phyloP scores from a whole-genome alignment of 1,140 invertebrate genomes.

The Rhynchophorus ferrugineus region DNA sequence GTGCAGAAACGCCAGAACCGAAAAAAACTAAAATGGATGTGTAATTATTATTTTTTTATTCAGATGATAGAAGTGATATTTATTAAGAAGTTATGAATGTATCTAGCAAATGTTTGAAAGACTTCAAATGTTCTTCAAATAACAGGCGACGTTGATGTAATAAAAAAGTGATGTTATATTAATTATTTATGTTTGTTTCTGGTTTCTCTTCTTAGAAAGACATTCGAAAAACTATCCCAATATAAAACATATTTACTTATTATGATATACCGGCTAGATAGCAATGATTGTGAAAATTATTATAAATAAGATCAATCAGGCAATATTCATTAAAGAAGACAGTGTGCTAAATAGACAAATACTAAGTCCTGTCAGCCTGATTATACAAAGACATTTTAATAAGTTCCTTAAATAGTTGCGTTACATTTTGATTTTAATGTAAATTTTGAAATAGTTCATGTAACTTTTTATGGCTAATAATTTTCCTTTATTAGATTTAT shows the following conservation, averaged over 20 bases:
- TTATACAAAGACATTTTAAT: no score
- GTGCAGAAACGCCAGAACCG: constrained; percentile 8
- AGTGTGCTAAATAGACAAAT: no score
- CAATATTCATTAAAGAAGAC: no score
- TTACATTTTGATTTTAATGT: no score
- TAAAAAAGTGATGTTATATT: constrained; percentile 11
- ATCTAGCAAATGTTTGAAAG: neutral
- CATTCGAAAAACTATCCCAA: neutral
- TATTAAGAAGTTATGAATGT: neutral
- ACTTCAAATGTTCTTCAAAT: neutral
- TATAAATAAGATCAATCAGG: no score
- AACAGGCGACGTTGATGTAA: neutral
- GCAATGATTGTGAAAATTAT: no score
- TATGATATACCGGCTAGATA: constrained; percentile 1
- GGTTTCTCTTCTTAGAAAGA: neutral
- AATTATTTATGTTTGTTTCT: constrained; percentile 4
- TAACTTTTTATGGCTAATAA: no score
- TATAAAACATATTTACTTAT: neutral
- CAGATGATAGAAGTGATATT: neutral
- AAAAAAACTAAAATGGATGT: constrained; percentile 20
- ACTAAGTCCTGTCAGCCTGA: no score
- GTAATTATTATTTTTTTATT: neutral
- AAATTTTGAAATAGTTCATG: no score
- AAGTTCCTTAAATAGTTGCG: no score
- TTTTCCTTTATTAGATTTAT: no score